Conservation (phyloP, 2,113 vertebrate species). For the Notothenia coriiceps region DNA sequence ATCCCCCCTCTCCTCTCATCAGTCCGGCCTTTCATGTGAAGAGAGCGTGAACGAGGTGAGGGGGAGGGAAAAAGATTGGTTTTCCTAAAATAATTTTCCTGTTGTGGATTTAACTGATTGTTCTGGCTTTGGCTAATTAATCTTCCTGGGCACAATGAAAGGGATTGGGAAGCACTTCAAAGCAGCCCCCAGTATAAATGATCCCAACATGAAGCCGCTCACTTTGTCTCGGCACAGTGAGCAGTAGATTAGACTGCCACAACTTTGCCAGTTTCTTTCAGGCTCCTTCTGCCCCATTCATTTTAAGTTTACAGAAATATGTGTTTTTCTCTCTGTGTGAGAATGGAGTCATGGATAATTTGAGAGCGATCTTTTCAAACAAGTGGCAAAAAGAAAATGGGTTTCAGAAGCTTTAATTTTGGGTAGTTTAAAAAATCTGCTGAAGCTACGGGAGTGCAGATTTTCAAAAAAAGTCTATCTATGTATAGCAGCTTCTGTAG, state of each 20-base stretch:
- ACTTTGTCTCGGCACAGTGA: conserved; percentile 78
- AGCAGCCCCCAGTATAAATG: conserved; percentile 78
- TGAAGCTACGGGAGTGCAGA: conserved; percentile 46
- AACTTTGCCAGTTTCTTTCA: conserved; percentile 70
- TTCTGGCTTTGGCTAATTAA: conserved; percentile 86
- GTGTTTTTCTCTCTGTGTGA: conserved; percentile 42
- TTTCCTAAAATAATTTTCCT: conserved; percentile 86
- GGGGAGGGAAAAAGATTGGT: conserved; percentile 65
- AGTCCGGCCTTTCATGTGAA: conserved; percentile 59
- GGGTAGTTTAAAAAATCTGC: conserved; percentile 56
- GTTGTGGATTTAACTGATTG: conserved; percentile 86
- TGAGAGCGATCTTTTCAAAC: conserved; percentile 66
- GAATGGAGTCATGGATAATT: conserved; percentile 64
- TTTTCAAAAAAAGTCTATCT: conserved; percentile 63
- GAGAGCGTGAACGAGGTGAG: conserved; percentile 43
- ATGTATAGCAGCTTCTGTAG: conserved; percentile 79
- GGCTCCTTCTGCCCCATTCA: conserved; percentile 54
- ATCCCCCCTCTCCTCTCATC: conserved; percentile 42
- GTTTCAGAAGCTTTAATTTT: conserved; percentile 72
- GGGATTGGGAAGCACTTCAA: conserved; percentile 84
- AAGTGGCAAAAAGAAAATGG: not conserved
- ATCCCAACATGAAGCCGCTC: conserved; percentile 77
- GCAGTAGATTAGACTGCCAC: conserved; percentile 75
- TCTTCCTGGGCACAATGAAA: conserved; percentile 83
- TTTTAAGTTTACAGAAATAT: conserved; percentile 59